phyloP scores from a whole-genome alignment of 53 echinoderm and acorn worm species.

The Luidia sarsii region DNA sequence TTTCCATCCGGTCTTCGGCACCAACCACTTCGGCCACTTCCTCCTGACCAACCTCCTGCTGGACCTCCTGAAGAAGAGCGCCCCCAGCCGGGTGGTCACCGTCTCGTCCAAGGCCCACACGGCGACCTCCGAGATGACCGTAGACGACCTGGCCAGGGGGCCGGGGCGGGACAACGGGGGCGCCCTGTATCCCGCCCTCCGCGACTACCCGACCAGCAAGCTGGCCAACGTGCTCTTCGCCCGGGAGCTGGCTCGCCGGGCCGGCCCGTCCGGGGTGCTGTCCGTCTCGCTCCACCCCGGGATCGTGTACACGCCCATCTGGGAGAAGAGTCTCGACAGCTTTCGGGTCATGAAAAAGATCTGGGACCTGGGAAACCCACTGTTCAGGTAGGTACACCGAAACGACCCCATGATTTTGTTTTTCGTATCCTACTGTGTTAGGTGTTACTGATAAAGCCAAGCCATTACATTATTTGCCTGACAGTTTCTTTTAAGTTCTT shows the following conservation, averaged over 20 bases:
- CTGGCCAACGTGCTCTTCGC: constrained; percentile 82
- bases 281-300: constrained; percentile 79
- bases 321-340: not conserved
- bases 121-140: not conserved
- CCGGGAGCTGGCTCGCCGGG: constrained; percentile 69
- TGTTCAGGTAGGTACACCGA: constrained; percentile 59
- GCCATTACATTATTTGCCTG: too few species aligned
- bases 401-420: too few species aligned
- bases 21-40: constrained; percentile 86
- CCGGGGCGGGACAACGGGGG: too few species aligned
- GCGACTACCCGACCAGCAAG: constrained; percentile 73
- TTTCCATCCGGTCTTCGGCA: constrained; percentile 59
- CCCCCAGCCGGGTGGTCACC: constrained; percentile 84
- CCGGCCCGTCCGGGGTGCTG: constrained; percentile 81
- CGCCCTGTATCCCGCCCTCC: too few species aligned
- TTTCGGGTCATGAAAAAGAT: not conserved
- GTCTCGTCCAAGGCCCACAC: constrained; percentile 76
- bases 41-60: constrained; percentile 82
- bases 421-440: not conserved
- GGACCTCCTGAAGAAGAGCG: constrained; percentile 67
- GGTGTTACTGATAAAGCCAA: too few species aligned
- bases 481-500: too few species aligned
- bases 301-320: constrained; percentile 34
- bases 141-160: constrained; percentile 31
- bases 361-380: constrained; percentile 6